These are phyloP conservation scores for Onthophagus taurus DNA, from an alignment of 1,140 invertebrate genomes.

Conservation along the genomic window DNA sequence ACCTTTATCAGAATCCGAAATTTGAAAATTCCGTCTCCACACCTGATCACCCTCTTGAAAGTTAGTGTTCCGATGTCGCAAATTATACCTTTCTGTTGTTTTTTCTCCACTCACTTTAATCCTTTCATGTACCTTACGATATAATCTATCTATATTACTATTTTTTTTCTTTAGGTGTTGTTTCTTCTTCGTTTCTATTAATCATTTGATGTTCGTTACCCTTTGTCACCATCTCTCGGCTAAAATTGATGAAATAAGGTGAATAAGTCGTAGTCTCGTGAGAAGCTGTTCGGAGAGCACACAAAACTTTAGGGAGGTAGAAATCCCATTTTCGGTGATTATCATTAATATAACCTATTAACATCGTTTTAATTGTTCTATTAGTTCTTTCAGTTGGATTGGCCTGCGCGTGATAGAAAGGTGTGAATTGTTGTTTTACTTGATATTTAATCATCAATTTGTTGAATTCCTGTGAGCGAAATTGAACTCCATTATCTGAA, in stretches of 20 bases:
- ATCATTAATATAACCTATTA: conserved; percentile 25
- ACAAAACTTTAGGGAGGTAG: conserved; percentile 20
- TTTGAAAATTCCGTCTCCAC: conserved; percentile 1
- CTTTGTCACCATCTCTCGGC: conserved; percentile 16
- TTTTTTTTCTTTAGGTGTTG: too few relatives aligned
- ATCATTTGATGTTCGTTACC: too few relatives aligned
- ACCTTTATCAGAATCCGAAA: conserved; percentile 1
- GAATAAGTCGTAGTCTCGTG: conserved; percentile 27
- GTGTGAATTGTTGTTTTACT: conserved; percentile 10
- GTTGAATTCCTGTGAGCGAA: conserved; percentile 12
- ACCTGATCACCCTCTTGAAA: too few relatives aligned
- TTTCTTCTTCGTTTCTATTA: too few relatives aligned
- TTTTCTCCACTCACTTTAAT: too few relatives aligned
- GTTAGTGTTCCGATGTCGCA: too few relatives aligned
- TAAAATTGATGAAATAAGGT: conserved; percentile 26
- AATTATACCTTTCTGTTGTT: too few relatives aligned
- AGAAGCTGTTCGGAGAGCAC: conserved; percentile 26
- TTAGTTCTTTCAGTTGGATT: conserved; percentile 28
- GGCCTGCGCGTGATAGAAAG: conserved; percentile 15
- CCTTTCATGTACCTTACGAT: too few relatives aligned
- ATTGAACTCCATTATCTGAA: conserved; percentile 25
- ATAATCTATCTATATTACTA: too few relatives aligned
- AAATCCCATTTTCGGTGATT: conserved; percentile 31
- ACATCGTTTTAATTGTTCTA: conserved; percentile 26
- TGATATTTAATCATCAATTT: conserved; percentile 11